Evolutionary conservation across 2,113 vertebrate species (phyloP).

Genomic region (Leuciscus idus): DNA sequence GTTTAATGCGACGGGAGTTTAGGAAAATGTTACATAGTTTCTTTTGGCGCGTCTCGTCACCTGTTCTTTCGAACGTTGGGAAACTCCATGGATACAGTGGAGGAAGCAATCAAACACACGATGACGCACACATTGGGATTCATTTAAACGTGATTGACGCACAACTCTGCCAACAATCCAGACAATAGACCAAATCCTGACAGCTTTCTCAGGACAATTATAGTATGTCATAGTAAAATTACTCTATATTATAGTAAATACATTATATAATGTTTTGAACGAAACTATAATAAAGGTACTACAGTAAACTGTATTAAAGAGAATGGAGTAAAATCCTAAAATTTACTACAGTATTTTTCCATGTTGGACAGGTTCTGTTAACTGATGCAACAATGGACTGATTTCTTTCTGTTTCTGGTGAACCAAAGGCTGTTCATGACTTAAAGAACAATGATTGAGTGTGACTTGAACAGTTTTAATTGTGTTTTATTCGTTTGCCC

Average conservation of each 20-base stretch:
- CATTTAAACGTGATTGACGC: conserved; percentile 66
- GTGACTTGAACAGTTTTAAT: neutral
- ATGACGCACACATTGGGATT: conserved; percentile 59
- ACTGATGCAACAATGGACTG: neutral
- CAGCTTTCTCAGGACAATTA: neutral
- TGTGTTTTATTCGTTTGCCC: neutral
- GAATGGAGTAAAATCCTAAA: no score
- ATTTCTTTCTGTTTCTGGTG: neutral
- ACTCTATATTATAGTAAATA: no score
- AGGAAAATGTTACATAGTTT: conserved; percentile 73
- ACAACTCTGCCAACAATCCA: conserved; percentile 46
- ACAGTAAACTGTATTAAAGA: no score
- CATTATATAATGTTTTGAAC: no score
- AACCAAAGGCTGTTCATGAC: neutral
- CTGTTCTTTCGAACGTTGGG: conserved; percentile 59
- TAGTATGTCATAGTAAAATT: no score
- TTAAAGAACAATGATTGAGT: neutral
- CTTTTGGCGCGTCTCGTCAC: conserved; percentile 71
- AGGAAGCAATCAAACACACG: conserved; percentile 48
- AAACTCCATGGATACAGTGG: conserved; percentile 66
- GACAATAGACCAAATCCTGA: neutral
- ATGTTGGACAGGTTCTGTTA: neutral
- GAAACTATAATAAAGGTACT: no score
- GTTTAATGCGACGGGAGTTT: conserved; percentile 79
- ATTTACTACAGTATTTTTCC: no score